These are phyloP conservation scores for Dendrolimus punctatus DNA, from an alignment of 1,140 invertebrate genomes.

Conservation along the genomic window DNA sequence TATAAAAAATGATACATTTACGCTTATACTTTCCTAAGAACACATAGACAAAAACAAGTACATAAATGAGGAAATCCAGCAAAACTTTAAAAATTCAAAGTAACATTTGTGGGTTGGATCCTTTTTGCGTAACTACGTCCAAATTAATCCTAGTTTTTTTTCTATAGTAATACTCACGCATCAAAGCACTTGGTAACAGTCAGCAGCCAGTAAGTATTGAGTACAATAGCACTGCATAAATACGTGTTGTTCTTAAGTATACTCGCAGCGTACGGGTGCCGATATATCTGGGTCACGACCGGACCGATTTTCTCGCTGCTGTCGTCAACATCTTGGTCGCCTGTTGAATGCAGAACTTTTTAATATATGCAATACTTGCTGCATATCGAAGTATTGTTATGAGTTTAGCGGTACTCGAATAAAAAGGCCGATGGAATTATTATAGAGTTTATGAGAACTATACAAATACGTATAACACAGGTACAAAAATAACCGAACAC, in stretches of 20 bases:
- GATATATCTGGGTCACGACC: conserved; percentile 31
- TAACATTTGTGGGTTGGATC: background rate
- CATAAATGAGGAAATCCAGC: no score
- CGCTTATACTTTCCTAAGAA: no score
- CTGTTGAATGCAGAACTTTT: conserved; percentile 13
- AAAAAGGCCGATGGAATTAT: no score
- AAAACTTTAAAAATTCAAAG: no score
- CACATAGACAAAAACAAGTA: no score
- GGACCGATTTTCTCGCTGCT: conserved; percentile 43
- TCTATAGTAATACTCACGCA: conserved; percentile 30
- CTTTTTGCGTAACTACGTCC: background rate
- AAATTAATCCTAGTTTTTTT: background rate
- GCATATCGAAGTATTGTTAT: no score
- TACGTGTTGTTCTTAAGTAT: conserved; percentile 40
- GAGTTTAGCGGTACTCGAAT: no score
- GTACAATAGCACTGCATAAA: conserved; percentile 42
- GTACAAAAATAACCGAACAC: no score
- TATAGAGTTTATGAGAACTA: no score
- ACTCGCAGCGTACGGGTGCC: conserved; percentile 41
- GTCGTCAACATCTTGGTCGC: conserved; percentile 28
- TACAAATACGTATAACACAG: no score
- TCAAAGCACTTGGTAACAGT: conserved; percentile 54
- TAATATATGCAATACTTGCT: no score
- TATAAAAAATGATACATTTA: no score
- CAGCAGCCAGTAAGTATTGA: conserved; percentile 50